phyloP scores from a whole-genome alignment of 1,140 invertebrate species.

The Caenorhabditis briggsae region DNA sequence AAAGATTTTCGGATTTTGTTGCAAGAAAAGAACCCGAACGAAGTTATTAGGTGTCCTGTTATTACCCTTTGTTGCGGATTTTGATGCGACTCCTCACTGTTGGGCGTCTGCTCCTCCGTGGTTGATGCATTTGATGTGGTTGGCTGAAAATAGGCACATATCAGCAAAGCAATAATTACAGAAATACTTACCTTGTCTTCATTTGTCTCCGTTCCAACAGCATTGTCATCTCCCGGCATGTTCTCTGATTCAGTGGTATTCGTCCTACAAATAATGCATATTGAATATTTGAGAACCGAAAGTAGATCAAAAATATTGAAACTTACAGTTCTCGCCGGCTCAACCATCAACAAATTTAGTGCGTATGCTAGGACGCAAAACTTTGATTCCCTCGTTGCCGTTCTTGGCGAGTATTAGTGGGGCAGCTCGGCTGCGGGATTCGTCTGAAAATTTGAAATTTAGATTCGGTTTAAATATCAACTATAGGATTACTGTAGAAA shows the following conservation, averaged over 20 bases:
- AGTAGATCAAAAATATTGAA: neutral
- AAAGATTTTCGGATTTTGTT: constrained; percentile 54
- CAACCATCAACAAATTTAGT: constrained; percentile 29
- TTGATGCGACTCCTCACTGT: constrained; percentile 6
- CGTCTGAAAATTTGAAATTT: constrained; percentile 1
- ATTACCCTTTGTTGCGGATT: constrained; percentile 36
- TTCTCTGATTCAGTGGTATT: constrained; percentile 20
- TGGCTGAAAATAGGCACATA: constrained; percentile 6
- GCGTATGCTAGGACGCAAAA: neutral
- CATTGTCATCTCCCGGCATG: constrained; percentile 37
- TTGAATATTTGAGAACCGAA: neutral
- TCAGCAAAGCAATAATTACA: neutral
- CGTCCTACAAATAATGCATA: neutral
- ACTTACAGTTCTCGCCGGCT: constrained; percentile 19
- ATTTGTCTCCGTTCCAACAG: constrained; percentile 42
- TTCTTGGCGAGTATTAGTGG: constrained; percentile 4
- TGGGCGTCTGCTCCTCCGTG: neutral
- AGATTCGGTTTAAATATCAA: too few species aligned
- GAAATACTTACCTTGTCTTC: constrained; percentile 20
- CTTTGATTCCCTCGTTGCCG: constrained; percentile 12
- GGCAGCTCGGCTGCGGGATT: neutral
- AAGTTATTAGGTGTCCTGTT: neutral
- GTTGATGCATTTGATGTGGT: constrained; percentile 23
- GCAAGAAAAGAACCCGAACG: constrained; percentile 34
- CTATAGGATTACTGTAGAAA: too few species aligned